Evolutionary conservation across 1,140 invertebrate species (phyloP), one percentile per base, ranked within the genome.

Genomic region (Drosophila triauraria): DNA sequence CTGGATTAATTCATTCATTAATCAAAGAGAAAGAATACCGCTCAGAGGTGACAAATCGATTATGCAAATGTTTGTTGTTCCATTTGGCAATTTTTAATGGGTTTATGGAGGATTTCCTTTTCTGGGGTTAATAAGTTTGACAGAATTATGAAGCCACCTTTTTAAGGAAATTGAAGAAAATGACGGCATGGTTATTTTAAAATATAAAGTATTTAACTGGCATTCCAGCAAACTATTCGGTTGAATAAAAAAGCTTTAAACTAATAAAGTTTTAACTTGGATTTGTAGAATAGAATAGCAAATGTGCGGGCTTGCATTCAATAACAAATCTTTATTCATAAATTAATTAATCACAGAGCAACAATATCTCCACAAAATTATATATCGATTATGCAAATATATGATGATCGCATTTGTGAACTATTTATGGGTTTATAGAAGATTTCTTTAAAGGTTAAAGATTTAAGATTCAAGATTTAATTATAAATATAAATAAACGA

Each of bases 311-410:
- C 12, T 54, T 54, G 12, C 51, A 4, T 38, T 12, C 3, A 9
- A 23, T 20, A 23, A 38, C 65, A 65, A 68, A 44, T 53, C 51
- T 54, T 46, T 54, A 51, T 30, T 50, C 51, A 67, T 67, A 44
- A 12, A 46, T 30, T 47, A 35, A 81, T 77, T 56, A 60, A 77
- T 63, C 48, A 51, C 42, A 47, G 42, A 42, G 25, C 6, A 13
- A 42, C 51, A 56, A 48, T 43, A 42, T 27, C 57, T 25, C 10
- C 35, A 27, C 25, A 17, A 65, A 44, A 23, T 53, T n/a, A 56
- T 10, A 71, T 76, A 68, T 65, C 43, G 25, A 76, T 84, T 83
- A 83, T 80, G 62, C 65, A 68, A 83, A 82, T 82, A 6, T 30
- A 7, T 13, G 10, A 10, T 30, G 23, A 30, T 38, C 12, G 7